These are phyloP conservation scores for Epistrophella euchroma DNA, from an alignment of 2,888 invertebrate genomes.

Conservation along the genomic window DNA sequence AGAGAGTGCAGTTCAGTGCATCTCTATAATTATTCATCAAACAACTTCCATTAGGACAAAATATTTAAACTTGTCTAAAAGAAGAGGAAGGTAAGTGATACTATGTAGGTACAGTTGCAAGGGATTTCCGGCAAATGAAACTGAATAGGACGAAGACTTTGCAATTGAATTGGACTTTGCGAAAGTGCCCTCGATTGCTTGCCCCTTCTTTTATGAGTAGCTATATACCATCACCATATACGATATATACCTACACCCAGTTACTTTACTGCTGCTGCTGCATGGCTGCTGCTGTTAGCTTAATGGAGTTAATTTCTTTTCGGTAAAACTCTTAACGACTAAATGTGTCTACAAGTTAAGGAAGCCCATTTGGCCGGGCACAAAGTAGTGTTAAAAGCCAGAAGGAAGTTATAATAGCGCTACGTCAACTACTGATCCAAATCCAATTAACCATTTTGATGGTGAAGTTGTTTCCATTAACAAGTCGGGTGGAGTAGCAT, in stretches of 20 bases:
- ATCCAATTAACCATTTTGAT: constrained; percentile 71
- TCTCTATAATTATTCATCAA: constrained; percentile 49
- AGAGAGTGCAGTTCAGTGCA: constrained; percentile 26
- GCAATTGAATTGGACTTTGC: constrained; percentile 56
- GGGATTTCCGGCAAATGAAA: neutral
- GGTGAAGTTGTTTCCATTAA: constrained; percentile 70
- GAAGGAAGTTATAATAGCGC: constrained; percentile 59
- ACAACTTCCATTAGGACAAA: constrained; percentile 63
- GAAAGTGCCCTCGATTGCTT: constrained; percentile 59
- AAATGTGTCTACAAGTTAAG: constrained; percentile 32
- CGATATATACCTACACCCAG: too few species aligned
- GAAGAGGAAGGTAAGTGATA: neutral
- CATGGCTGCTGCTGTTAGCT: constrained; percentile 18
- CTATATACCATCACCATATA: neutral
- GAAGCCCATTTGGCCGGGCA: constrained; percentile 9
- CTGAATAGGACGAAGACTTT: neutral
- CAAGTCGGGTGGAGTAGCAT: constrained; percentile 56
- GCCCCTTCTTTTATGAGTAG: constrained; percentile 1
- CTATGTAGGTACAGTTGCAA: neutral
- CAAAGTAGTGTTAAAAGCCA: constrained; percentile 27
- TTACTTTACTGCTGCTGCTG: neutral
- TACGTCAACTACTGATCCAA: constrained; percentile 66
- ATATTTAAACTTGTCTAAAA: constrained; percentile 31
- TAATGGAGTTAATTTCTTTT: constrained; percentile 73
- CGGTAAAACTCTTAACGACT: constrained; percentile 48